Percentiles rank a stretch among this genome's conserved stretches.
Conservation (phyloP, 2,113 vertebrate genomes). For the Toxostoma redivivum region DNA sequence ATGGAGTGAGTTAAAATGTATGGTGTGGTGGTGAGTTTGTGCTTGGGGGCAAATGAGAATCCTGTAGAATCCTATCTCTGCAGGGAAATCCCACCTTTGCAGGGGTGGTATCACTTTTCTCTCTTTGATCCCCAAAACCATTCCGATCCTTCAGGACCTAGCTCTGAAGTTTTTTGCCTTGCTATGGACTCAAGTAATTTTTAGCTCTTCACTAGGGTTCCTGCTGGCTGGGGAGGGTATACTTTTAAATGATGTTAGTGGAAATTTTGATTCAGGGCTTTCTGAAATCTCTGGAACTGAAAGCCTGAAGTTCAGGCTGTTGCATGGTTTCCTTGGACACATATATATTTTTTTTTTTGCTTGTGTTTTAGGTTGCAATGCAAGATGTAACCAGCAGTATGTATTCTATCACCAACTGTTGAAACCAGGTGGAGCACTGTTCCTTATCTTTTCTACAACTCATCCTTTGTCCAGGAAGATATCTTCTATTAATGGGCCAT, state of each 20-base stretch:
- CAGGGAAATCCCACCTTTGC: neutral
- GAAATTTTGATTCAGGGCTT: constrained; percentile 41
- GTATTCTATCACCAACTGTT: too few species aligned
- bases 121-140: neutral
- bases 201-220: neutral
- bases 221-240: neutral
- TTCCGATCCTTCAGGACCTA: neutral
- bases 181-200: neutral
- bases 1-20: neutral
- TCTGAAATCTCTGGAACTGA: constrained; percentile 41
- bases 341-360: neutral
- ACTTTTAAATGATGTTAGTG: neutral
- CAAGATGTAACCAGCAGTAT: too few species aligned
- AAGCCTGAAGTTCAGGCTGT: neutral
- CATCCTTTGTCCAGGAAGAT: too few species aligned
- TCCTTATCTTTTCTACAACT: too few species aligned
- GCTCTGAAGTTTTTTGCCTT: neutral
- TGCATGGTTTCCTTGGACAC: neutral
- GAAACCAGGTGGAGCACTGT: too few species aligned
- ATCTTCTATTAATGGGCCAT: too few species aligned
- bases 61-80: neutral
- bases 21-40: neutral
- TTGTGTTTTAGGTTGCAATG: neutral
- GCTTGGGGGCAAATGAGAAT: accelerated
- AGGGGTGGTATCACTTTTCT: neutral